Evolutionary conservation across 1,140 invertebrate genomes (phyloP), one percentile per base, ranked within the genome.

Genomic region (Sminthurinus signatus): DNA sequence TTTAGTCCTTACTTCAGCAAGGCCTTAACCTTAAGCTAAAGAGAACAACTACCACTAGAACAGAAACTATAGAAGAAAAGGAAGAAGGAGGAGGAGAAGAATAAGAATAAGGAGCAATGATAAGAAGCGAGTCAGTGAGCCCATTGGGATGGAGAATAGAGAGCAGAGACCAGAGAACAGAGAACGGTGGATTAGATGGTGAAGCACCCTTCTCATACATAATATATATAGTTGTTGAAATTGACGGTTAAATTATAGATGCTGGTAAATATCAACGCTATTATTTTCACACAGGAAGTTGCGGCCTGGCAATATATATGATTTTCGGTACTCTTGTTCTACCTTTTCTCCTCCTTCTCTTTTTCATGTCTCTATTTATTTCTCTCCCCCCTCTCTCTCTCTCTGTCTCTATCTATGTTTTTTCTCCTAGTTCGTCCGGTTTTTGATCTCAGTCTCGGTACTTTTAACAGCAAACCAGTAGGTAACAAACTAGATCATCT

Each of bases 251-350:
- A 69, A 69, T 69, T 69, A 65, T 58, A 62, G 62, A 64, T 69
- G 48, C 62, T 69, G 67, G 50, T 62, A 29, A 57, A 51, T 65
- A 51, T 69, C 67, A 62, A 60, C 44, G 59, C 67, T 69, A 69
- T 69, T 62, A 69, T 69, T 69, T 69, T 69, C 67, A 69, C 62
- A 65, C 67, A 69, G 67, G 67, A 69, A 69, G 67, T 65, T 69
- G 67, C 55, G 67, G 67, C 62, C 63, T 65, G 23, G 23, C 10
- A 52, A n/a, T 12, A 52, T 52, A 52, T 29, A 27, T n/a, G n/a
- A n/a, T 28, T 52, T 52, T 52, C 50, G 50, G 50, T 14, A 27
- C 50, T 52, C n/a, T 52, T 52, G 25, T 25, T 52, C 50, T 54
- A 42, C 28, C 51, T 61, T 48, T 48, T 29, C 43, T 39, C 21